Base-by-base conservation (phyloP, 2,888 invertebrate species). In the Drosophila anomalata region DNA sequence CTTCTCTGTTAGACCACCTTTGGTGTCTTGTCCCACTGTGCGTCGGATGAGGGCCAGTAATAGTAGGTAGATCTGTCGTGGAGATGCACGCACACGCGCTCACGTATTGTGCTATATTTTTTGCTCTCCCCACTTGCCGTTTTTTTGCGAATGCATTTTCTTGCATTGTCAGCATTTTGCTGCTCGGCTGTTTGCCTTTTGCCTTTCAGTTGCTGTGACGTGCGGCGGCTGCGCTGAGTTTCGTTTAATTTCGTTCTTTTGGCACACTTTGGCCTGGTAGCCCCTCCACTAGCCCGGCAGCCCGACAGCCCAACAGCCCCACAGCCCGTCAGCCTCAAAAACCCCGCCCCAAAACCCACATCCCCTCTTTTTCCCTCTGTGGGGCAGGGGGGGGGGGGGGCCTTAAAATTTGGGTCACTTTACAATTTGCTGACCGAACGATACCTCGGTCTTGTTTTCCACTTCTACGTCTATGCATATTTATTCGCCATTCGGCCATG, bases 141-240 rank as follows among this genome's bases (percentile, higher is more conserved):
- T 39, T 60, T 77, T 73, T 87, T 69, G 78, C 71, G 75, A 72
- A 70, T 86, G 81, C 88, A 82, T 69, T 85, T 87, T 83, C 77
- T 89, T 85, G 89, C 83, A 75, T 81, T 85, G 84, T 84, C 89
- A 84, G 84, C 84, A 81, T 73, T 79, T 79, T 81, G 87, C 71
- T 70, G 39, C n/a, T 39, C 39, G 51, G 71, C 59, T 53, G 46
- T 55, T 72, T 39, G 48, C 47, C 26, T 58, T 39, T 52, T 54
- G 24, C 50, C 17, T 55, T 59, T 41, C 20, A 14, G 52, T 42
- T 60, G 22, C 44, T 41, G 60, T 59, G 56, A 55, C 58, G 62
- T 63, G 67, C 72, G 58, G 50, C 75, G 66, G 67, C 77, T 71
- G 65, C 48, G 73, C 83, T 81, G 55, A 55, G 65, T 65, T 65